These are phyloP conservation scores for Spizaetus ornatus DNA, from an alignment of 2,113 vertebrate species.

Conservation along the genomic window DNA sequence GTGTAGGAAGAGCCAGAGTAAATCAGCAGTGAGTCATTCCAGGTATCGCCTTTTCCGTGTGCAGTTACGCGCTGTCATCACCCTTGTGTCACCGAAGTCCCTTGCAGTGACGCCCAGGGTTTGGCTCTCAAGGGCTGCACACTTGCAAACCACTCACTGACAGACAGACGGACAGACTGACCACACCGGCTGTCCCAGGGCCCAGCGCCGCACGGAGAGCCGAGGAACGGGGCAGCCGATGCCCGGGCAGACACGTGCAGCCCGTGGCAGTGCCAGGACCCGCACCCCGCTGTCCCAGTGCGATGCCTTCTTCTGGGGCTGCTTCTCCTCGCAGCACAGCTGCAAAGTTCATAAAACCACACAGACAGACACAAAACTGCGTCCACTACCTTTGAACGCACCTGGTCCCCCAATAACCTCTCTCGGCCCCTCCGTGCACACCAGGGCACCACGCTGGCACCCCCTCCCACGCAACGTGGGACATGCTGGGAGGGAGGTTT, in stretches of 20 bases:
- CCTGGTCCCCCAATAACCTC: background rate
- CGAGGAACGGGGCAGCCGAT: accelerated
- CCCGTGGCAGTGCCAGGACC: accelerated
- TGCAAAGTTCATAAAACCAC: background rate
- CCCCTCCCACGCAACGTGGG: background rate
- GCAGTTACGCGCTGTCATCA: accelerated
- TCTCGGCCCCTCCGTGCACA: background rate
- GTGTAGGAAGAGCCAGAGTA: background rate
- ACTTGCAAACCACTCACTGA: background rate
- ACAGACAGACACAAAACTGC: background rate
- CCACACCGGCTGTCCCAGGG: too few species aligned
- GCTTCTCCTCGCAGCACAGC: background rate
- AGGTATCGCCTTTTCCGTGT: accelerated
- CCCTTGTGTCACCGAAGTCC: background rate
- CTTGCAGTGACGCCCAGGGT: background rate
- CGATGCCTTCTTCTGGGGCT: background rate
- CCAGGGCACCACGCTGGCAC: background rate
- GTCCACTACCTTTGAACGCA: accelerated
- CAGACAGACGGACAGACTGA: background rate
- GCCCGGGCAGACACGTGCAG: accelerated
- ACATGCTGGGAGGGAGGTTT: background rate
- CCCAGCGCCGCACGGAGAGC: background rate
- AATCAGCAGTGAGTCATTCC: background rate
- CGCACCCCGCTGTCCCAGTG: accelerated
- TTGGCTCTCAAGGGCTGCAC: background rate